These are phyloP conservation scores for Oegoconia quadripuncta DNA, from an alignment of 2,888 invertebrate genomes.

Conservation along the genomic window DNA sequence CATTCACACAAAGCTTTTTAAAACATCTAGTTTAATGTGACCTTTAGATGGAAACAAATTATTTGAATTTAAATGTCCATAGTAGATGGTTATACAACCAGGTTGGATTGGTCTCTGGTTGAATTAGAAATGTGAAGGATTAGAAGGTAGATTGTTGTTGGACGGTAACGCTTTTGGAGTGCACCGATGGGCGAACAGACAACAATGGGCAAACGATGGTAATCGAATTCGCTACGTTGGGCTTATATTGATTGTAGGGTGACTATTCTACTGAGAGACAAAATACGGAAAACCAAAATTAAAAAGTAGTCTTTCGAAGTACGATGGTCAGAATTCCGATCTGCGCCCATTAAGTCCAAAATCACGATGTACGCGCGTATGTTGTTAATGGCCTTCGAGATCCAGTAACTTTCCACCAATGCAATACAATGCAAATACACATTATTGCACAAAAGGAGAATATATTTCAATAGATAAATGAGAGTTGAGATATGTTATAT, in stretches of 20 bases:
- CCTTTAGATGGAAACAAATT: constrained; percentile 6
- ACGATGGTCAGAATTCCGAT: too few relatives aligned
- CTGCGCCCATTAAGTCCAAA: too few relatives aligned
- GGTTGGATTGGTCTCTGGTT: constrained; percentile 24
- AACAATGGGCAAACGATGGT: constrained; percentile 55
- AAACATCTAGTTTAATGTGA: constrained; percentile 18
- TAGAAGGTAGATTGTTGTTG: constrained; percentile 30
- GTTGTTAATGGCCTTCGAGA: too few relatives aligned
- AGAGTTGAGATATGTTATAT: too few relatives aligned
- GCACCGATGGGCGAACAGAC: constrained; percentile 22
- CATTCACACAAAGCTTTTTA: constrained; percentile 18
- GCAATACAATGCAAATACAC: too few relatives aligned
- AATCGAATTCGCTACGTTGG: constrained; percentile 58
- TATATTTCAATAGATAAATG: too few relatives aligned
- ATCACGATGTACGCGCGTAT: too few relatives aligned
- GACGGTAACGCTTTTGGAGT: constrained; percentile 26
- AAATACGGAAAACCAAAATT: too few relatives aligned
- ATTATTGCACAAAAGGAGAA: too few relatives aligned
- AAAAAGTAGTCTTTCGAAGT: too few relatives aligned
- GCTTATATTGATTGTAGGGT: constrained; percentile 32
- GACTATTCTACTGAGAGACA: constrained; percentile 21
- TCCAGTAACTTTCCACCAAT: too few relatives aligned
- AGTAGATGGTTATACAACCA: constrained; percentile 17
- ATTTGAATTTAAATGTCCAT: constrained; percentile 8
- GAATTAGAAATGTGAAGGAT: constrained; percentile 19